Base-by-base conservation (phyloP, 1,140 invertebrate genomes). In the Drosophila dunni region DNA sequence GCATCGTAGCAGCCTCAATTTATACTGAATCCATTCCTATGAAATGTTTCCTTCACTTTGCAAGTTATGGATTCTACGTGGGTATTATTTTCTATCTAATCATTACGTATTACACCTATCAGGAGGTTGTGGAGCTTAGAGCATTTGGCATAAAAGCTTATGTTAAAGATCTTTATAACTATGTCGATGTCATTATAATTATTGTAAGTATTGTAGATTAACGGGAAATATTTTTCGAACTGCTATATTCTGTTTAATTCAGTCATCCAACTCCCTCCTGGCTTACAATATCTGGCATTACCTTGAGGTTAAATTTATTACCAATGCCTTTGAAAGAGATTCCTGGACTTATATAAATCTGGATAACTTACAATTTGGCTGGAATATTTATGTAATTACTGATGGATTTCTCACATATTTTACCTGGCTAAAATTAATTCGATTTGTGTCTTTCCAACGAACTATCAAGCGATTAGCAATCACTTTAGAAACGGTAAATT, bases 271-370 rank as follows among this genome's bases (percentile, higher is more conserved):
- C 13, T 6, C 7, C 0, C 6, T 3, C n/a, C 10, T 42, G 1
- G 40, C n/a, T 7, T 53, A 53, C 17, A 73, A 60, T 17, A 7
- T 73, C 1, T 73, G 64, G 64, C 70, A 73, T 20, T 0, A 1
- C 1, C 2, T 45, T 2, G n/a, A 38, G 29, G 3, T 73, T 0
- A 13, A 13, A 0, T n/a, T 6, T 0, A 38, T 73, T 17, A 15
- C n/a, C 0, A 0, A 15, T 6, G n/a, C 8, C 0, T 67, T 38
- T 17, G 2, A 15, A 0, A 0, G 2, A 1, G 33, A 38, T 50
- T n/a, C 11, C 0, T 2, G 2, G 0, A 36, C 7, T 9, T 73
- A 73, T 53, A 67, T 68, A 11, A 42, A 34, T 8, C 29, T 73
- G 10, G 70, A 73, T 15, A 2, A 0, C 1, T 33, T 73, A 11